Conservation (phyloP, 2,888 invertebrate species). For the Pharmacophagus antenor region DNA sequence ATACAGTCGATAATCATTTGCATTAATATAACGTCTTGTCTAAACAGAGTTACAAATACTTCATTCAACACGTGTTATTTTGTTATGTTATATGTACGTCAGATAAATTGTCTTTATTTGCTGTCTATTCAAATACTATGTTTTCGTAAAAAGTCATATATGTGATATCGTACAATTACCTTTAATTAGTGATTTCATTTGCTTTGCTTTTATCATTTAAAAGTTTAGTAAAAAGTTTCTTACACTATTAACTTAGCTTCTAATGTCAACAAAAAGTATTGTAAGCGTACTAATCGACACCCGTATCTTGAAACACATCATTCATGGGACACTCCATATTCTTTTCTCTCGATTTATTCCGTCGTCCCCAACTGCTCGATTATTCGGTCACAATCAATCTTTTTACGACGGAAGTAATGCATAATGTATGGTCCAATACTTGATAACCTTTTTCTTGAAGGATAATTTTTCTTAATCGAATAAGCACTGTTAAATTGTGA, state of each 20-base stretch:
- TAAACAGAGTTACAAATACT: too few species aligned
- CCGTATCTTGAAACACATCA: conserved; percentile 30
- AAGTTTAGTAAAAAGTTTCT: too few species aligned
- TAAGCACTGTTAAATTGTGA: background rate
- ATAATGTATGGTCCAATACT: background rate
- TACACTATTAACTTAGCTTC: conserved; percentile 5
- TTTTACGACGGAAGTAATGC: conserved; percentile 14
- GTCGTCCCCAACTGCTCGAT: background rate
- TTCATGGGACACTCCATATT: conserved; percentile 28
- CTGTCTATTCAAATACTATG: too few species aligned
- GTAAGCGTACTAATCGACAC: conserved; percentile 29
- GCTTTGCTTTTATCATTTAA: too few species aligned
- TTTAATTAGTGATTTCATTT: too few species aligned
- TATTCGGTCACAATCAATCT: conserved; percentile 17
- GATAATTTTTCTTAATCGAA: background rate
- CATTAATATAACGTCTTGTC: too few species aligned
- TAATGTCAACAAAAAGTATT: conserved; percentile 30
- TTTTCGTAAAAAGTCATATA: too few species aligned
- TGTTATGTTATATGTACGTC: too few species aligned
- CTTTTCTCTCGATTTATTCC: conserved; percentile 15
- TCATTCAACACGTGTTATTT: too few species aligned
- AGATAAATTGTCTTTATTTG: too few species aligned
- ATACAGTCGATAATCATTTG: too few species aligned
- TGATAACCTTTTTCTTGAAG: background rate
- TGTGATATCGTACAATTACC: too few species aligned